phyloP scores from a whole-genome alignment of 2,113 vertebrate genomes.

The Hippocampus abdominalis region DNA sequence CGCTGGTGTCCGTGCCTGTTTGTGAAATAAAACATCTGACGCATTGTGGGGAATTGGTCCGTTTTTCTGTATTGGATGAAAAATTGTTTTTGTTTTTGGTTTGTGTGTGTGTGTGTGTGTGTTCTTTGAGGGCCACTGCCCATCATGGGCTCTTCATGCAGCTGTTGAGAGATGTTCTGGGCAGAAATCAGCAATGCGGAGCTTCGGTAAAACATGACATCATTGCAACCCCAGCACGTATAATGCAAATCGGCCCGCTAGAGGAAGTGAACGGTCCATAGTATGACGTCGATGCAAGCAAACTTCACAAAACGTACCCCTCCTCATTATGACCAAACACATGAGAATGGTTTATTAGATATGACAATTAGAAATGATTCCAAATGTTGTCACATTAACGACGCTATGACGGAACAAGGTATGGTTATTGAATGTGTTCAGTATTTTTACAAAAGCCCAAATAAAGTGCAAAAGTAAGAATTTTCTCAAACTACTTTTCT shows the following conservation, averaged over 20 bases:
- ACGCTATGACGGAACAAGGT: background rate
- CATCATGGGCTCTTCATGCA: background rate
- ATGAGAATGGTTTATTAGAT: background rate
- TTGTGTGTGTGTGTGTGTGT: background rate
- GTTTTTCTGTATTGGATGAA: too few relatives aligned
- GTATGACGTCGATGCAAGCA: background rate
- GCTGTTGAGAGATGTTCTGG: background rate
- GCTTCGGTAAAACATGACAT: background rate
- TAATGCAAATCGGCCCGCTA: background rate
- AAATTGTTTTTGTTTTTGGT: too few relatives aligned
- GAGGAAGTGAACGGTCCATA: background rate
- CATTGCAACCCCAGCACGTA: background rate
- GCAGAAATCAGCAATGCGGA: background rate
- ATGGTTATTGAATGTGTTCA: background rate
- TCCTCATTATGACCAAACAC: background rate
- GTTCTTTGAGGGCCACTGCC: too few relatives aligned
- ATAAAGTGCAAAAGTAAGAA: background rate
- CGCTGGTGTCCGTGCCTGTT: slow-evolving; percentile 21
- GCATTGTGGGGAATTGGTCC: background rate
- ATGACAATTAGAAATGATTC: background rate
- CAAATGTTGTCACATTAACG: background rate
- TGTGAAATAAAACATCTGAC: background rate
- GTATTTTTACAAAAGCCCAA: background rate
- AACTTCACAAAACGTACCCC: background rate
- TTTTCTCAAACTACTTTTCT: background rate